Conservation (phyloP, 2,113 vertebrate genomes). For the Sminthopsis crassicaudata region DNA sequence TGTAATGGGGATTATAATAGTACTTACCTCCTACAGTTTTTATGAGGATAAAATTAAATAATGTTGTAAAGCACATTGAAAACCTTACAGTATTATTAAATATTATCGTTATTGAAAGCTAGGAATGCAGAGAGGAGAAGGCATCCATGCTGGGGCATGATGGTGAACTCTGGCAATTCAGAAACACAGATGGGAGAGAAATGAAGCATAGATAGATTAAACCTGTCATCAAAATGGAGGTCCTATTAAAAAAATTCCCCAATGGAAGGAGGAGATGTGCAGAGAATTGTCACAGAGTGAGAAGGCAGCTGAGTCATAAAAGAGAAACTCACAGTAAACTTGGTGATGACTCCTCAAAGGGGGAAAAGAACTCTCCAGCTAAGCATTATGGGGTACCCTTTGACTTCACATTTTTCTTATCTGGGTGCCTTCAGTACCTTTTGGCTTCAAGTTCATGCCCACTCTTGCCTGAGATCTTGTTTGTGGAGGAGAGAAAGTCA, state of each 20-base stretch:
- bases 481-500: not conserved
- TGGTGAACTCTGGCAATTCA: not conserved
- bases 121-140: not conserved
- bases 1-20: not conserved
- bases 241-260: not conserved
- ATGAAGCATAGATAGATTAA: not conserved
- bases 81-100: not conserved
- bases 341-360: not conserved
- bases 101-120: not conserved
- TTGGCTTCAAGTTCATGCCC: not conserved
- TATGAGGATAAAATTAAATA: not conserved
- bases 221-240: not conserved
- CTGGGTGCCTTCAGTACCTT: not conserved
- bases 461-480: not conserved
- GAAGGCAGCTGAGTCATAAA: not conserved
- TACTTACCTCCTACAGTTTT: not conserved
- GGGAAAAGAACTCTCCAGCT: not conserved
- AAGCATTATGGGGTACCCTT: not conserved
- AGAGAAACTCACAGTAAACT: not conserved
- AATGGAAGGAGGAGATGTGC: not conserved
- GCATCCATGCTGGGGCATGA: not conserved
- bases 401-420: not conserved
- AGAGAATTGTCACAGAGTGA: not conserved
- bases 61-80: not conserved
- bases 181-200: not conserved